Base-by-base conservation (phyloP, 2,888 invertebrate species). In the Cerceris ruficornis region DNA sequence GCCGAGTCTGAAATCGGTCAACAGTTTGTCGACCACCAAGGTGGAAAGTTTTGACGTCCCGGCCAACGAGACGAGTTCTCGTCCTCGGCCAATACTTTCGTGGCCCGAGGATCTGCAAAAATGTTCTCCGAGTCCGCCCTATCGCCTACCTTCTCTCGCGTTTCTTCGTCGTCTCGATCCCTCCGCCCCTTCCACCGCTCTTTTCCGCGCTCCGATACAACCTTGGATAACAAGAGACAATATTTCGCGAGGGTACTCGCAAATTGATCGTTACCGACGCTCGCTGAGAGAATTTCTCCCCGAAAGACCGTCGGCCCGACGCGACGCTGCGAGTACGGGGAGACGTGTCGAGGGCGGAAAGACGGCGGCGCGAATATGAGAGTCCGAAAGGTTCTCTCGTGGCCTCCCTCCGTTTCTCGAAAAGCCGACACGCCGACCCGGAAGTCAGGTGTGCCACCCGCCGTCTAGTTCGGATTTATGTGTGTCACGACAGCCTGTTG, bases 401-500 rank as follows among this genome's bases (percentile, higher is more conserved):
- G 58, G 17, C 50, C 66, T 68, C 65, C 39, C 11, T 15, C 55
- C 49, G 65, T 52, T 69, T 46, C 72, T 64, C 60, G 78, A 84
- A 77, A 77, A 84, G 76, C 84, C 80, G 77, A 84, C 84, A 69
- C 82, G 81, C 75, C 78, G 75, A 61, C 66, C 69, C 76, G 80
- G 75, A 87, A 87, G 82, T 86, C 80, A 82, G 86, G 81, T 84
- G 81, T 82, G 82, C 83, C 77, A 83, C 84, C 82, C 82, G 78
- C 75, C 82, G 81, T 59, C 86, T 86, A 83, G 84, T 67, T 82
- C 77, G 76, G 80, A 86, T 86, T 86, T 86, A 86, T 86, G 83
- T 86, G 72, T 86, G 87, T 88, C 89, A 87, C 88, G 87, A 82
- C 89, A 90, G 90, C 90, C 90, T 90, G 90, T 90, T 90, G 90